These are phyloP conservation scores for Subanguina moxae DNA, from an alignment of 1,140 invertebrate species.

Conservation along the genomic window DNA sequence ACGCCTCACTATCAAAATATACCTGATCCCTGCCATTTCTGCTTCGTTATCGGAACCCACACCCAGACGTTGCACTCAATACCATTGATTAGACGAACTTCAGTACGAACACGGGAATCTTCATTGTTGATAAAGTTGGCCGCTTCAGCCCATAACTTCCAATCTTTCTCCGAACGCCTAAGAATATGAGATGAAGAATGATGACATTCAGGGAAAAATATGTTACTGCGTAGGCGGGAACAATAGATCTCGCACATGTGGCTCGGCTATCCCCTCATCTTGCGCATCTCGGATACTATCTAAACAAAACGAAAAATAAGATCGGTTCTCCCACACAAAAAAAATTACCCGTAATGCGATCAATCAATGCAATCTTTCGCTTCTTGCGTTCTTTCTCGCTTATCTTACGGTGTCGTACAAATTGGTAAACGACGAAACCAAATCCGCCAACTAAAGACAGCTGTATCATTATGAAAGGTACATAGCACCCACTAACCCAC, in stretches of 20 bases:
- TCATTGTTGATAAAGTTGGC: constrained; percentile 47
- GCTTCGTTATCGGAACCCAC: constrained; percentile 36
- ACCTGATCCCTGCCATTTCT: constrained; percentile 40
- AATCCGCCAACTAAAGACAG: constrained; percentile 35
- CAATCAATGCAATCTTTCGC: constrained; percentile 33
- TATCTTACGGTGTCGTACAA: constrained; percentile 15
- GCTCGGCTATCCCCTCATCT: constrained; percentile 42
- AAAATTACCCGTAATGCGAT: constrained; percentile 40
- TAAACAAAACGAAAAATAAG: constrained; percentile 17
- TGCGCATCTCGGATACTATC: constrained; percentile 42
- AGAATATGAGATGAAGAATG: constrained; percentile 3
- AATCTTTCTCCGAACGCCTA: constrained; percentile 40
- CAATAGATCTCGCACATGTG: constrained; percentile 44
- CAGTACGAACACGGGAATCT: constrained; percentile 50
- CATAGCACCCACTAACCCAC: constrained; percentile 22
- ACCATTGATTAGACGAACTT: constrained; percentile 46
- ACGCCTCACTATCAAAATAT: not conserved
- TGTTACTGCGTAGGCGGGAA: constrained; percentile 42
- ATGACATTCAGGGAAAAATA: constrained; percentile 2
- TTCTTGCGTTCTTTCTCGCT: constrained; percentile 20
- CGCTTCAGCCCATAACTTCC: constrained; percentile 38
- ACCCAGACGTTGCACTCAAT: constrained; percentile 54
- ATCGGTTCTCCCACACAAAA: not conserved
- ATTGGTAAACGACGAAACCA: constrained; percentile 16
- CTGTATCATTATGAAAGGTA: not conserved